A percentile compares a stretch with the other conserved stretches of the same genome.
Evolutionary conservation across 2,797 vertebrate species (phyloP).

Genomic region (Pangasius djambal): DNA sequence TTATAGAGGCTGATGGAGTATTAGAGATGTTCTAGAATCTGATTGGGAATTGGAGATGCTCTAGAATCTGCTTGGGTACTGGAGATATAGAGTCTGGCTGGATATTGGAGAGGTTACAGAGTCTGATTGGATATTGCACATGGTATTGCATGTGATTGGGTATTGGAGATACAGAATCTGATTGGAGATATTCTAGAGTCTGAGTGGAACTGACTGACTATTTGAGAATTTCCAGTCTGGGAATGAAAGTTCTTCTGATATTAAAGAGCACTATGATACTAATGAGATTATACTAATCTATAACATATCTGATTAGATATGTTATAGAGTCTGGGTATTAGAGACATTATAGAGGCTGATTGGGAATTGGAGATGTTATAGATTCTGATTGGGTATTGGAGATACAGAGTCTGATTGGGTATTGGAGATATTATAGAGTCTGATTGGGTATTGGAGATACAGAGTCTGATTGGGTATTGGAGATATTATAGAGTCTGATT

Average conservation of each 20-base stretch:
- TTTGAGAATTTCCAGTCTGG: too few species aligned
- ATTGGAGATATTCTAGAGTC: background rate
- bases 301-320: too few species aligned
- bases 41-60: too few species aligned
- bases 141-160: background rate
- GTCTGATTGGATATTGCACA: background rate
- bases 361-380: background rate
- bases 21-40: background rate
- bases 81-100: too few species aligned
- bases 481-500: background rate
- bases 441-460: background rate
- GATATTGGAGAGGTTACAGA: background rate
- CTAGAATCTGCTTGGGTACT: background rate
- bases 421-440: background rate
- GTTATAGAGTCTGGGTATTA: background rate
- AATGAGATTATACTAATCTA: too few species aligned
- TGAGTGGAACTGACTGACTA: too few species aligned
- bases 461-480: background rate
- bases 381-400: background rate
- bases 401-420: background rate
- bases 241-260: too few species aligned
- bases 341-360: too few species aligned
- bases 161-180: background rate
- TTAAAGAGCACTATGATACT: too few species aligned
- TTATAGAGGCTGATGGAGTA: background rate